These are phyloP conservation scores for Anagyrus pseudococci DNA, from an alignment of 2,888 invertebrate species.

Conservation along the genomic window DNA sequence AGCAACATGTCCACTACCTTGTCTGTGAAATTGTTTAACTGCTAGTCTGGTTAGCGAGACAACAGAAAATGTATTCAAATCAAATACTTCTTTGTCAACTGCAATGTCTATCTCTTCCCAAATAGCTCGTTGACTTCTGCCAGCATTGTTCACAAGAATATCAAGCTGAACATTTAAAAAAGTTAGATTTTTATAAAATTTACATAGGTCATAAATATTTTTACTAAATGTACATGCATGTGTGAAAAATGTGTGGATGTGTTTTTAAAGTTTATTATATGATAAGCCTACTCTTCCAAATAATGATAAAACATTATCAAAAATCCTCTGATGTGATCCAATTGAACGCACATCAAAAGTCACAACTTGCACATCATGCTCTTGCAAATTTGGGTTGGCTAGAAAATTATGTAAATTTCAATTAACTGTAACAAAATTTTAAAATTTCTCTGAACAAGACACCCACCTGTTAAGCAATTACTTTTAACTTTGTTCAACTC, in stretches of 20 bases:
- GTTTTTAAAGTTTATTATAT: background rate
- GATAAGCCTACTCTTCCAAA: conserved; percentile 66
- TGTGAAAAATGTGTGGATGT: background rate
- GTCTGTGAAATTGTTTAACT: conserved; percentile 69
- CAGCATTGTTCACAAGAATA: conserved; percentile 82
- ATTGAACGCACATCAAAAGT: conserved; percentile 73
- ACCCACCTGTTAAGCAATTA: conserved; percentile 65
- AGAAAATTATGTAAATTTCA: conserved; percentile 3
- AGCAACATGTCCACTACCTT: conserved; percentile 72
- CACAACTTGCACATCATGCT: conserved; percentile 72
- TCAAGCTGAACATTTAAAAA: conserved; percentile 65
- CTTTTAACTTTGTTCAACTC: conserved; percentile 72
- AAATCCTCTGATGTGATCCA: conserved; percentile 67
- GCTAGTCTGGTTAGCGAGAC: conserved; percentile 75
- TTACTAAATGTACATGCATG: background rate
- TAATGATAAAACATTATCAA: conserved; percentile 70
- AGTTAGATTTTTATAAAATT: background rate
- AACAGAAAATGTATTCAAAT: conserved; percentile 78
- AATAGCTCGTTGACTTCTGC: conserved; percentile 72
- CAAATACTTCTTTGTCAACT: conserved; percentile 78
- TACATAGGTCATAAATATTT: background rate
- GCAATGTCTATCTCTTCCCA: conserved; percentile 75
- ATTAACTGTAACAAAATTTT: conserved; percentile 1
- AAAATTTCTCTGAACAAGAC: background rate
- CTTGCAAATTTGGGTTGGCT: conserved; percentile 44